These are phyloP conservation scores for Frankliniella fusca DNA, from an alignment of 2,888 invertebrate genomes.

Conservation along the genomic window DNA sequence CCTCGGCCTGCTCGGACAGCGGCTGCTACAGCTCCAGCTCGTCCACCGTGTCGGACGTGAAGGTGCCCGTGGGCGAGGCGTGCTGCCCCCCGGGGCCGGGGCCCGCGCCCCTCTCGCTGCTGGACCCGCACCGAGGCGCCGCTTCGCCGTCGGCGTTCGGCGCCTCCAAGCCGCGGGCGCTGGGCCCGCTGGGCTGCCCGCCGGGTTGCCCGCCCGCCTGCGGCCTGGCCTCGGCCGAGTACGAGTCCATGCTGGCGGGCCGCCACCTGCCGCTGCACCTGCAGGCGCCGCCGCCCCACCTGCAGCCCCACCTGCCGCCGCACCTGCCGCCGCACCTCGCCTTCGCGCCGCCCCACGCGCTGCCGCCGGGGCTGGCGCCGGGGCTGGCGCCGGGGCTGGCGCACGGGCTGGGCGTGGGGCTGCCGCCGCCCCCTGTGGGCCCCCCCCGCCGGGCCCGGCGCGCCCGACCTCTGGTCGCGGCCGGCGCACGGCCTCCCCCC, in stretches of 20 bases:
- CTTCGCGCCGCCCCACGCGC: not conserved
- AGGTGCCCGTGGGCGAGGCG: slow-evolving; percentile 10
- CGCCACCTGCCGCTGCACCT: slow-evolving; percentile 32
- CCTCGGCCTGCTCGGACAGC: not conserved
- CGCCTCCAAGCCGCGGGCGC: not conserved
- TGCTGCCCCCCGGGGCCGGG: not conserved
- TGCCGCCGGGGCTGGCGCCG: not conserved
- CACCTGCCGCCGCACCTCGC: not conserved
- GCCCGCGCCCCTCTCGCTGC: not conserved
- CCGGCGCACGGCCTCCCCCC: slow-evolving; percentile 7
- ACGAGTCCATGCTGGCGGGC: slow-evolving; percentile 1
- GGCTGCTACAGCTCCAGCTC: slow-evolving; percentile 6
- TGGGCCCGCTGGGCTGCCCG: not conserved
- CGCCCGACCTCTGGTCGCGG: not conserved
- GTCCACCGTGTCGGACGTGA: slow-evolving; percentile 7
- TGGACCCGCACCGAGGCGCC: not conserved
- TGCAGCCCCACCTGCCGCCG: not conserved
- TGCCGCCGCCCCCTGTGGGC: not conserved
- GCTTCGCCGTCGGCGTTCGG: not conserved
- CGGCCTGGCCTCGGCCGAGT: not conserved
- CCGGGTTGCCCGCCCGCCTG: not conserved
- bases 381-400: not conserved
- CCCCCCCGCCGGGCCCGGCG: not conserved
- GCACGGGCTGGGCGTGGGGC: not conserved
- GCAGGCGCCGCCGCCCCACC: not conserved